Evolutionary conservation across 1,140 invertebrate genomes (phyloP).

Genomic region (Drosophila kanapiae): DNA sequence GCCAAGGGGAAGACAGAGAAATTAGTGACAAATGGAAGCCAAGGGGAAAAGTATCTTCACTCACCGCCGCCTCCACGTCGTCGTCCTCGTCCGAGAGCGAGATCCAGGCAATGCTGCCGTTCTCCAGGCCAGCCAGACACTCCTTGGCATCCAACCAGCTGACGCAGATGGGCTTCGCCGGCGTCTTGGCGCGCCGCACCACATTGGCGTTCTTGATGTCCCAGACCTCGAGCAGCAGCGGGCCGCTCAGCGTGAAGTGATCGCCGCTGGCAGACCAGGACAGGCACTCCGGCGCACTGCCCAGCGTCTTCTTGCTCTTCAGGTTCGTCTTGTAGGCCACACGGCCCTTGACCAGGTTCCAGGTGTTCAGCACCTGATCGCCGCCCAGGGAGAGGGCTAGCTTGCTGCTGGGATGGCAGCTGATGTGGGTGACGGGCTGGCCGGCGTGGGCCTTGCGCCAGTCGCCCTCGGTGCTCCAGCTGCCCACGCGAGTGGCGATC

Average conservation of each 20-base stretch:
- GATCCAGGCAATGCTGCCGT: constrained; percentile 89
- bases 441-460: constrained; percentile 91
- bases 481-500: constrained; percentile 92
- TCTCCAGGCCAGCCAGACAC: constrained; percentile 90
- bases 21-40: neutral
- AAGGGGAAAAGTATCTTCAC: neutral
- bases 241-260: constrained; percentile 90
- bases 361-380: constrained; percentile 94
- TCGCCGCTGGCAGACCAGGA: constrained; percentile 90
- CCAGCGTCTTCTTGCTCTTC: constrained; percentile 87
- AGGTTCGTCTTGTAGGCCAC: constrained; percentile 94
- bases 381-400: constrained; percentile 94
- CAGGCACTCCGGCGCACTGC: constrained; percentile 86
- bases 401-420: constrained; percentile 95
- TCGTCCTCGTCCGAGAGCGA: constrained; percentile 81
- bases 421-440: constrained; percentile 89
- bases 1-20: neutral
- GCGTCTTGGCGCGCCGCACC: constrained; percentile 87
- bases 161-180: constrained; percentile 88
- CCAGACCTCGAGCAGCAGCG: constrained; percentile 91
- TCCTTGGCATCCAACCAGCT: constrained; percentile 88
- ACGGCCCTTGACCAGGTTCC: constrained; percentile 97
- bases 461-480: constrained; percentile 93
- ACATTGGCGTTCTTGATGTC: constrained; percentile 90
- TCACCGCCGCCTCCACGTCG: constrained; percentile 59